Evolutionary conservation across 64 coral and sea anemone genomes (phyloP), one percentile per base, ranked within the genome.

Genomic region (Porites australiensis): DNA sequence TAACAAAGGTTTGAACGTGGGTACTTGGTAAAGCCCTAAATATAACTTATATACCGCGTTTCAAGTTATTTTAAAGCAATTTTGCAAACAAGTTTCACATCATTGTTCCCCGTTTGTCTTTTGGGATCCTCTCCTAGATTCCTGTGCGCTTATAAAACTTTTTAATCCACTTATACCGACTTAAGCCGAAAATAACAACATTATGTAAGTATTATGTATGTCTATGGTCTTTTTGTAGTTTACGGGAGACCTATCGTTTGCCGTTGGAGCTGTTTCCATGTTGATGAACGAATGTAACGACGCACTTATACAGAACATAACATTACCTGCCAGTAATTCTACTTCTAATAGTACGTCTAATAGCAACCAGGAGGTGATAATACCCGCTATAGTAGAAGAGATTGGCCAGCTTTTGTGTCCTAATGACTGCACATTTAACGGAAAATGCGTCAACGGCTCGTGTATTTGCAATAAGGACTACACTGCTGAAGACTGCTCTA

Each of bases 401-500:
- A 59, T 77, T 64, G 87, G 58, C 23, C 45, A 78, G 22, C 44
- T 76, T 22, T 20, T 89, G 14, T 90, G 90, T 69, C 90, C 90
- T 4, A 77, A 77, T n/a, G 90, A 92, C 47, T 92, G 90, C 47
- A 53, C 54, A 8, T 61, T 69, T 53, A 66, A 86, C 10, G 90
- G 90, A 2, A 86, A 92, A 73, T 92, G 90, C 59, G 72, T 77
- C 64, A 86, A 92, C 13, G 74, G 90, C 45, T 86, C 90, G 0
- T 92, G 90, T 44, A 22, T 86, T 51, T 92, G 90, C 55, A 60
- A 92, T 4, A 67, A 92, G 62, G 90, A 74, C 12, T 92, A 55
- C 47, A 92, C 90, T 6, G 61, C 80, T 44, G 58, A 72, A 14
- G 90, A 92, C 47, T 92, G 90, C 23, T 92, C 90, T 6, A 77